Conservation (phyloP, 2,113 vertebrate species). For the Sakesphorus luctuosus region DNA sequence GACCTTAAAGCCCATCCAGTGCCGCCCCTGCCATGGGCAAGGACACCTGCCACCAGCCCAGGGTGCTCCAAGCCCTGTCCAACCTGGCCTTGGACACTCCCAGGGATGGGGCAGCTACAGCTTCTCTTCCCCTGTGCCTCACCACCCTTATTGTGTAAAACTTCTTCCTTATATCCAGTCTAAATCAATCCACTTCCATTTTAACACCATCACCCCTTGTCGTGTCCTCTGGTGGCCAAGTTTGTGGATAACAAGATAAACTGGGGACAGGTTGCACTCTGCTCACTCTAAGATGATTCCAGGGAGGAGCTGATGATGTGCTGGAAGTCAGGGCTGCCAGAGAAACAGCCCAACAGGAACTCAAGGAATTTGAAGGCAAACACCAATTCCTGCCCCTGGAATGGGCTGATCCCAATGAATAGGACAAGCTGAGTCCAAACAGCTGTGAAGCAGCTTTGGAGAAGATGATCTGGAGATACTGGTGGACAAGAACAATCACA, state of each 20-base stretch:
- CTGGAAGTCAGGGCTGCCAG: background rate
- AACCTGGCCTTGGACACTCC: accelerated
- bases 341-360: background rate
- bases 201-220: background rate
- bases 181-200: background rate
- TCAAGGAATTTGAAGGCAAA: background rate
- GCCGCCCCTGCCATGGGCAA: background rate
- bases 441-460: background rate
- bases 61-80: accelerated
- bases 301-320: background rate
- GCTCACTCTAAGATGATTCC: background rate
- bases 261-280: no score
- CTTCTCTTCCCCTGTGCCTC: background rate
- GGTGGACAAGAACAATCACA: background rate
- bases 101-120: background rate
- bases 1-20: background rate
- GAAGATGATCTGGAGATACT: background rate
- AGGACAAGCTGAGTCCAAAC: background rate
- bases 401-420: background rate
- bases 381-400: background rate
- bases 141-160: background rate
- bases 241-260: background rate
- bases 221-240: background rate
- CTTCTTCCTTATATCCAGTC: background rate
- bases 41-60: background rate